Base-by-base conservation (phyloP, 37 sponge, comb jelly and placozoan species). In the Crambe crambe region DNA sequence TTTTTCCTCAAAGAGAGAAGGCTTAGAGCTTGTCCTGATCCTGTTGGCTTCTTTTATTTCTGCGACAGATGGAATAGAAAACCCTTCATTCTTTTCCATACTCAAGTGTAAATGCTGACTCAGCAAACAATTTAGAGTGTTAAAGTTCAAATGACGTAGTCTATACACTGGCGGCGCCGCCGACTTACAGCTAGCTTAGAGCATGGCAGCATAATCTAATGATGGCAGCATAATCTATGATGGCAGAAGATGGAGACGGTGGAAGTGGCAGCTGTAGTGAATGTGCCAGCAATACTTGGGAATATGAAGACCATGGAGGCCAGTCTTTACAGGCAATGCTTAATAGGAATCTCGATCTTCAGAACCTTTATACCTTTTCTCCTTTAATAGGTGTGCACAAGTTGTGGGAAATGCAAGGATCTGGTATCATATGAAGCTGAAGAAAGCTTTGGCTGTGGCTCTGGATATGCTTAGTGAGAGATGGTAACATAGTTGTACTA, bases 31-130 rank as follows among this genome's bases (percentile, higher is more conserved):
- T 5, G 26, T 47, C 15, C 42, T 22, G 0, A 65, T 43, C 54
- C 64, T 78, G 51, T 42, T 78, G 34, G 78, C 65, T 27, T 64
- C 27, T 44, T 42, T 78, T 39, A 78, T 78, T 29, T 78, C 78
- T 12, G 44, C 21, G 42, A 78, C 43, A 30, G 78, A 43, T 22
- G 78, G 78, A 22, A 78, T 78, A 65, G 78, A 31, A 30, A 78
- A 78, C 23, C 9, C 40, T 37, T 40, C 37, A 26, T 26, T 40
- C 15, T 36, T 20, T 68, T 10, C 37, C 39, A 36, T 36, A 35
- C 3, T 35, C 21, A 36, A 30, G 26, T 62, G 37, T 10, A 36
- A 31, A 68, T 17, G 21, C 69, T 31, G 31, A 68, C 69, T 68
- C 69, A 9, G 36, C 63, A 61, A 23, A 61, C 63, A 61, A 61